phyloP scores from a whole-genome alignment of 2,113 vertebrate species.

The Microcebus ravelobensis region DNA sequence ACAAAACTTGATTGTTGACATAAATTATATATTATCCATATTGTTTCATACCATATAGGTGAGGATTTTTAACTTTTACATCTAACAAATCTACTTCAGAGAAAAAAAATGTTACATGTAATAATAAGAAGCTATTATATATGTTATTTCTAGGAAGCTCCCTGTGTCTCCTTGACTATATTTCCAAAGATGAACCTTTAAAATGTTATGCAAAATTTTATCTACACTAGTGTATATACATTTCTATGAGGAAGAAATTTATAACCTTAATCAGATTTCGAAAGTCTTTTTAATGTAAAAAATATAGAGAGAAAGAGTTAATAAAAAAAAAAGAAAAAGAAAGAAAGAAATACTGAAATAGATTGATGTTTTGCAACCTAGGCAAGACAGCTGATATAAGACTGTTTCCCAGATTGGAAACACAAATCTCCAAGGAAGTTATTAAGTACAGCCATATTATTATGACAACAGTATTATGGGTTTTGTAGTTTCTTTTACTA shows the following conservation, averaged over 20 bases:
- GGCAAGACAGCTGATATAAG: background rate
- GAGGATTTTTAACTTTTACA: slow-evolving; percentile 72
- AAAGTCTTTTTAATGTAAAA: slow-evolving; percentile 49
- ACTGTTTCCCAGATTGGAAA: background rate
- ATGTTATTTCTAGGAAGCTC: slow-evolving; percentile 60
- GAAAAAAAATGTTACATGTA: slow-evolving; percentile 5
- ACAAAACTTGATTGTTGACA: slow-evolving; percentile 53
- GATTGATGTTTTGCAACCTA: background rate
- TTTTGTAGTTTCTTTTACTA: background rate
- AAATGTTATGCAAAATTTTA: slow-evolving; percentile 25
- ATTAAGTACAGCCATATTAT: background rate
- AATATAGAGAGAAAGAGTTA: background rate
- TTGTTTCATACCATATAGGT: slow-evolving; percentile 75
- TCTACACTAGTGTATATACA: slow-evolving; percentile 8
- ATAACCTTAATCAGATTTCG: slow-evolving; percentile 49
- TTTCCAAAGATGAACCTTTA: slow-evolving; percentile 26
- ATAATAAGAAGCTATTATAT: slow-evolving; percentile 65
- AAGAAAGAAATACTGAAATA: background rate
- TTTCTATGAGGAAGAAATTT: slow-evolving; percentile 53
- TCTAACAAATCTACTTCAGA: slow-evolving; percentile 53
- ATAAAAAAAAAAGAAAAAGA: background rate
- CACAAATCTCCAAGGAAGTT: background rate
- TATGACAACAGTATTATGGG: background rate
- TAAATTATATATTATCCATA: slow-evolving; percentile 64
- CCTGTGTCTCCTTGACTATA: slow-evolving; percentile 48